Conservation (phyloP, 2,113 vertebrate genomes). For the Rhagologus leucostigma region DNA sequence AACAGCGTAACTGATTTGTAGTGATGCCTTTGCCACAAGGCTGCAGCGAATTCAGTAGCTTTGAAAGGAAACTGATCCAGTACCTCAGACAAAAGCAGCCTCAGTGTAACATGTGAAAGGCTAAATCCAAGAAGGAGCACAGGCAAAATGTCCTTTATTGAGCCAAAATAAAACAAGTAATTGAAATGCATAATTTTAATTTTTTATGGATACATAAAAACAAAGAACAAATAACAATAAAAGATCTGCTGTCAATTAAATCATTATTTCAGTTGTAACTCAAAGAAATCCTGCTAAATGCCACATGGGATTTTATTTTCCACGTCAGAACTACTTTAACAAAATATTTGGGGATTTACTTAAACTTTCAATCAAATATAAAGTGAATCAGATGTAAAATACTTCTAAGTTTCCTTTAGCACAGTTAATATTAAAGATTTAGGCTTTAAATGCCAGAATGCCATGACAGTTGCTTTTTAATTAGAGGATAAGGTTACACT, state of each 20-base stretch:
- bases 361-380: slow-evolving; percentile 52
- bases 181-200: background rate
- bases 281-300: background rate
- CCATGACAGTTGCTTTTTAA: background rate
- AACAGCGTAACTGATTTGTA: background rate
- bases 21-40: background rate
- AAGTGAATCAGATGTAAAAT: slow-evolving; percentile 52
- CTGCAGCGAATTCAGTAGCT: background rate
- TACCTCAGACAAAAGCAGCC: background rate
- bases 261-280: background rate
- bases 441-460: slow-evolving; percentile 4
- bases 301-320: slow-evolving; percentile 51
- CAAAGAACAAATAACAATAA: background rate
- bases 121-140: background rate
- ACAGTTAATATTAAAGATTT: slow-evolving; percentile 38
- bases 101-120: background rate
- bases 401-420: slow-evolving; percentile 31
- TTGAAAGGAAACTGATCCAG: background rate
- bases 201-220: background rate
- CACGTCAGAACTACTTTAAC: slow-evolving; percentile 31
- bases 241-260: background rate
- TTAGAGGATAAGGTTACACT: slow-evolving; percentile 30
- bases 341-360: slow-evolving; percentile 60
- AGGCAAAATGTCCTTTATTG: background rate
- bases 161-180: background rate